Conservation (phyloP, 2,888 invertebrate genomes). For the Caenorhabditis angaria region DNA sequence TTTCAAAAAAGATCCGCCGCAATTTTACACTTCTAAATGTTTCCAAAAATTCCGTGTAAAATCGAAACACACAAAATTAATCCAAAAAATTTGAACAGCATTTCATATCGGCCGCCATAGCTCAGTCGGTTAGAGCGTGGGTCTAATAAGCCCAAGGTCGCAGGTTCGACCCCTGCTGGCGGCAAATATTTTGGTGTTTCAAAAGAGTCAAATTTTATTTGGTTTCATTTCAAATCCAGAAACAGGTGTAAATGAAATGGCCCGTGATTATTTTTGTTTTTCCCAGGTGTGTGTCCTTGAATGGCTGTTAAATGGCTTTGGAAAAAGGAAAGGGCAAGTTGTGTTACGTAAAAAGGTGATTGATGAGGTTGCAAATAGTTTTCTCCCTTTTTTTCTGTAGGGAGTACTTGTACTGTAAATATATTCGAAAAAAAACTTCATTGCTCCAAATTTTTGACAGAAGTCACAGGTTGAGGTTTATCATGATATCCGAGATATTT, state of each 20-base stretch:
- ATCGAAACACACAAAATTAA: too few relatives aligned
- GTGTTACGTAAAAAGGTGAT: constrained; percentile 4
- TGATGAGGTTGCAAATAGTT: background rate
- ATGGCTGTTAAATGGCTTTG: constrained; percentile 2
- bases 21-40: too few relatives aligned
- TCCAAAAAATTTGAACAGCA: too few relatives aligned
- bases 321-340: background rate
- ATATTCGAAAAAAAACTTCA: too few relatives aligned
- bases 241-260: background rate
- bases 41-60: too few relatives aligned
- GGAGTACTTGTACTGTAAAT: too few relatives aligned
- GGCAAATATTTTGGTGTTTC: constrained; percentile 60
- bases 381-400: too few relatives aligned
- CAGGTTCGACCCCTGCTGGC: constrained; percentile 71
- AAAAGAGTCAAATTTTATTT: background rate
- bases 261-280: background rate
- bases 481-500: background rate
- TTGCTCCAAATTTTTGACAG: too few relatives aligned
- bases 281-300: constrained; percentile 20
- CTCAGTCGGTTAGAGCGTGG: constrained; percentile 71
- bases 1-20: too few relatives aligned
- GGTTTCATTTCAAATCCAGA: background rate
- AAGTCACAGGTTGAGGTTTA: background rate
- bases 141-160: constrained; percentile 72
- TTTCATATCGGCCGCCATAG: constrained; percentile 63